Evolutionary conservation across 2,113 vertebrate species (phyloP).

Genomic region (Menidia beryllina): DNA sequence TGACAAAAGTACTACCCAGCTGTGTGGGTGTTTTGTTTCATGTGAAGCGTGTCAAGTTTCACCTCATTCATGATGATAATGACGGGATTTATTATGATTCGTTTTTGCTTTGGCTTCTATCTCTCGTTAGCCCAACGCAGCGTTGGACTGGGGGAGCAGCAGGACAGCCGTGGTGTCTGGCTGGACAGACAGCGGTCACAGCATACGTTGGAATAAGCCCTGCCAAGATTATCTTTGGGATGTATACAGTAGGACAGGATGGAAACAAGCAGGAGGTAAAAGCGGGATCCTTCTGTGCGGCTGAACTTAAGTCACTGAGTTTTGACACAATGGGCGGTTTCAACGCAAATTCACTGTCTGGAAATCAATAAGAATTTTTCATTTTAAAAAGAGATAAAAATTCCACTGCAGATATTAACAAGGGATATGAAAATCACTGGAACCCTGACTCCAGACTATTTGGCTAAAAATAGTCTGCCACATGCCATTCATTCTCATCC

Average conservation of each 20-base stretch:
- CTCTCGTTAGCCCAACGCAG: constrained; percentile 21
- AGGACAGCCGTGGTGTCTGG: constrained; percentile 40
- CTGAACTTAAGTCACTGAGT: constrained; percentile 8
- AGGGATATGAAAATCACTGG: too few species aligned
- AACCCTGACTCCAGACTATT: too few species aligned
- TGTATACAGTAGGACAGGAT: constrained; percentile 18
- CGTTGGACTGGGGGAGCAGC: constrained; percentile 23
- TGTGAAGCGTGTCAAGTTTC: constrained; percentile 22
- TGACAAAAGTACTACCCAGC: constrained; percentile 24
- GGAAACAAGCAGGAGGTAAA: constrained; percentile 34
- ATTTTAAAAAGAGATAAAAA: too few species aligned
- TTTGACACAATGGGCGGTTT: constrained; percentile 1
- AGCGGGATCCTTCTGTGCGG: constrained; percentile 16
- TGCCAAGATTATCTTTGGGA: constrained; percentile 23
- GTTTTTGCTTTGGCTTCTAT: not conserved
- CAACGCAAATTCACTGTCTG: not conserved
- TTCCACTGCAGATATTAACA: too few species aligned
- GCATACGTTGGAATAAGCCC: constrained; percentile 18
- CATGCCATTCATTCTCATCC: too few species aligned
- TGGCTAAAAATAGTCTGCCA: too few species aligned
- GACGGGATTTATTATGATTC: constrained; percentile 55
- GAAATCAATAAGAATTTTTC: too few species aligned
- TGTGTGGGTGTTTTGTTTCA: constrained; percentile 30
- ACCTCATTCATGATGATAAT: constrained; percentile 21
- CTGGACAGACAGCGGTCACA: constrained; percentile 9